These are phyloP conservation scores for Ophioninae sp. DNA, from an alignment of 2,888 invertebrate species.

Conservation along the genomic window DNA sequence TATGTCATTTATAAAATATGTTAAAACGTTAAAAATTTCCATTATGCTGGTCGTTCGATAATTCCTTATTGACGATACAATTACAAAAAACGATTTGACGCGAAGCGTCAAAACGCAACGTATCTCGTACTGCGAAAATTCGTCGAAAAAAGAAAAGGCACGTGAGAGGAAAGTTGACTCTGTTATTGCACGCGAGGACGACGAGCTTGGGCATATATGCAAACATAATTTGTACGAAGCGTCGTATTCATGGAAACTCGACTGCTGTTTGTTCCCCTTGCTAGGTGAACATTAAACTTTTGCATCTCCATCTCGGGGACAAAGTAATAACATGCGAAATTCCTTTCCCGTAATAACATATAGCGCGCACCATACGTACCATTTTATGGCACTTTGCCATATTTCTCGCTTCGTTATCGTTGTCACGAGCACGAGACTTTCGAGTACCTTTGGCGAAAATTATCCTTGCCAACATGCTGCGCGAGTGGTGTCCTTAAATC, in stretches of 20 bases:
- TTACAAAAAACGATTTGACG: constrained; percentile 2
- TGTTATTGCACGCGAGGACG: constrained; percentile 31
- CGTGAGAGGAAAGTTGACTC: background rate
- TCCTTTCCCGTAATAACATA: constrained; percentile 58
- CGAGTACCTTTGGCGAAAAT: background rate
- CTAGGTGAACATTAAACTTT: constrained; percentile 40
- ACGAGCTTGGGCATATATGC: constrained; percentile 31
- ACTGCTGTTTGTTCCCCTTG: constrained; percentile 59
- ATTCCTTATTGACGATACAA: background rate
- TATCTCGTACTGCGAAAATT: constrained; percentile 6
- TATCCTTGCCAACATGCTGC: background rate
- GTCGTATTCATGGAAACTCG: constrained; percentile 51
- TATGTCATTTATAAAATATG: too few relatives aligned
- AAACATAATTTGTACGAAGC: constrained; percentile 61
- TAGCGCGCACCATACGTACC: constrained; percentile 17
- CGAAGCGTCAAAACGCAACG: background rate
- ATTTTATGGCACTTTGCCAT: constrained; percentile 5
- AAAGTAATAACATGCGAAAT: constrained; percentile 64
- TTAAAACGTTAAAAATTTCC: background rate
- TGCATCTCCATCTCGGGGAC: constrained; percentile 38
- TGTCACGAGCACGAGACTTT: constrained; percentile 8
- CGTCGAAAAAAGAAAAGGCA: background rate
- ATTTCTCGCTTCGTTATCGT: constrained; percentile 21
- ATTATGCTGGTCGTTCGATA: background rate
- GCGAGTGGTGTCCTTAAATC: background rate